Evolutionary conservation across 1,140 invertebrate species (phyloP), one percentile per base, ranked within the genome.

Genomic region (Leptopilina clavipes): DNA sequence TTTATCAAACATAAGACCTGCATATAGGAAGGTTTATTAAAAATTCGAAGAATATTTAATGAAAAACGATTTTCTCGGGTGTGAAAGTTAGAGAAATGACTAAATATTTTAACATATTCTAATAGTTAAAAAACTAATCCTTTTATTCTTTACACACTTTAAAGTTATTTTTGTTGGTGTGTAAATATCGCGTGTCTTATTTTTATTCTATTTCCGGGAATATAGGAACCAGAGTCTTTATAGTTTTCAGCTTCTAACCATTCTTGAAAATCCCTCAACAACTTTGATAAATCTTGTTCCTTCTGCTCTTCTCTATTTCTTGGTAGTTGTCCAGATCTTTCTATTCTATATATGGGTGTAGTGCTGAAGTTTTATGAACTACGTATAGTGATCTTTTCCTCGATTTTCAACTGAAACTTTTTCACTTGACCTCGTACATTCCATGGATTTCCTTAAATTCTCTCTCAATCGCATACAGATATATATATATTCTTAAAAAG

Each of bases 321-420:
- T 65, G 59, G 59, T 65, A 65, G 22, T 65, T 65, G 59, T 65
- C 59, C 59, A 65, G 59, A 65, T 65, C 59, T 65, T 65, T 65
- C 56, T 25, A 59, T 22, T n/a, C 10, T 45, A 52, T 40, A 40
- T 40, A 40, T 40, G 14, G 31, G 31, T 65, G 25, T 3, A 65
- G 59, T 31, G 25, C 22, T 65, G 59, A 65, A 65, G 59, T 65
- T 65, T 65, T 65, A 65, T 65, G 59, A 65, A 65, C 59, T 31
- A 65, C 59, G 22, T 65, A 22, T 31, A 22, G 25, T 31, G 59
- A 65, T 65, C 59, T 65, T 65, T 65, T 65, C 59, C 59, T 65
- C 22, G 59, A 25, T 25, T 65, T 31, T 65, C 59, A 14, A 31
- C 59, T n/a, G 11, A 37, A 65, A 65, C 11, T 65, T 65, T 65